A percentile compares a stretch with the other conserved stretches of the same genome.
Evolutionary conservation across 2,888 invertebrate species (phyloP).

Genomic region (Lasioglossum calceatum): DNA sequence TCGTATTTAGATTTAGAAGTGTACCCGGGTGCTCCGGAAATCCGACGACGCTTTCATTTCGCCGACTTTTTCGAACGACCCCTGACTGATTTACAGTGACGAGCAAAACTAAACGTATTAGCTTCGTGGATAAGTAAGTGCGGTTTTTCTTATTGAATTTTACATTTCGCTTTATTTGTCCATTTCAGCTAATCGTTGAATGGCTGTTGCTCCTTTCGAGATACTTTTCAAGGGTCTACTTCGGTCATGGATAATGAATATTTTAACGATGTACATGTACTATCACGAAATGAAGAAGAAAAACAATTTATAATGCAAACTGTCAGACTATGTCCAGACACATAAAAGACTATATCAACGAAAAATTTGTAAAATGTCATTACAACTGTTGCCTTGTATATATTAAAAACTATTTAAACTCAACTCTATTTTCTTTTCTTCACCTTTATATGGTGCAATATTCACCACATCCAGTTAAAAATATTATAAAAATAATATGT

Average conservation of each 20-base stretch:
- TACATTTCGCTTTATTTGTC: background rate
- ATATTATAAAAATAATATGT: too few relatives aligned
- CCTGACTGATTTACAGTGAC: background rate
- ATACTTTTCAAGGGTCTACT: background rate
- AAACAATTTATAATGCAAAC: too few relatives aligned
- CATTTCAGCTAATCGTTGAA: background rate
- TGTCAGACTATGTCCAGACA: too few relatives aligned
- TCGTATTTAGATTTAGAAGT: conserved; percentile 64
- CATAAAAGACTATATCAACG: too few relatives aligned
- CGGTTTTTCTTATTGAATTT: background rate
- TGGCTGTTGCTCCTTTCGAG: background rate
- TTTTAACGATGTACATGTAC: too few relatives aligned
- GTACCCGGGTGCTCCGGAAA: conserved; percentile 58
- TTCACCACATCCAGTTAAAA: too few relatives aligned
- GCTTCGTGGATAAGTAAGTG: background rate
- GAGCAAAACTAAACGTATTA: background rate
- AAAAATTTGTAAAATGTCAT: too few relatives aligned
- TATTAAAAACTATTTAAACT: too few relatives aligned
- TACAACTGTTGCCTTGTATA: too few relatives aligned
- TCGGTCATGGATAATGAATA: background rate
- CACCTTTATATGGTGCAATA: too few relatives aligned
- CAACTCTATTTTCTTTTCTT: too few relatives aligned
- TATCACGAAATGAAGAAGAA: too few relatives aligned
- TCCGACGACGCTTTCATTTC: conserved; percentile 43
- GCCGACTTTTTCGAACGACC: conserved; percentile 12